Base-by-base conservation (phyloP, 2,113 vertebrate genomes). In the Anolis sagrei region DNA sequence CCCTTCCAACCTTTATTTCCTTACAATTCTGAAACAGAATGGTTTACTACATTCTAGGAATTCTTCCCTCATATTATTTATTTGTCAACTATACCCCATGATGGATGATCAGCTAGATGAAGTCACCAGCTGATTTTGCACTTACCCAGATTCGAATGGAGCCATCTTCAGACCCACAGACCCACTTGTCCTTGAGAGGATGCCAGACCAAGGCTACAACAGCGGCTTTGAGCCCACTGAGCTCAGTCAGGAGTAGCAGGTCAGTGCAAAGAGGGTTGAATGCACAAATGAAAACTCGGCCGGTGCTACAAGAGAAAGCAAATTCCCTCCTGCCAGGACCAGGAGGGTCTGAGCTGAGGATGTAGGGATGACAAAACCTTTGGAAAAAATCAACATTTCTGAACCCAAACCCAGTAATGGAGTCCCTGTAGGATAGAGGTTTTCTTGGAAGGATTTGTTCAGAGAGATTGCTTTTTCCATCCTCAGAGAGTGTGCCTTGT, bases 71-170 rank as follows among this genome's bases (percentile, higher is more conserved):
- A 25, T 36, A 58, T 16, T 44, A 79, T 62, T 8, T 32, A 21
- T 21, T 85, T 27, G 34, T 66, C 34, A 85, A 18, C 51, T 54
- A 54, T 32, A 64, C 8, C 39, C 11, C 8, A n/a, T n/a, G n/a
- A n/a, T n/a, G n/a, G n/a, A n/a, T n/a, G n/a, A n/a, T n/a, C n/a
- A n/a, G n/a, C n/a, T n/a, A n/a, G n/a, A 7, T 34, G n/a, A 51
- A 72, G 34, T 39, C 36, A 58, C 58, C 29, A 64, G 5, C 58
- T 75, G 36, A 74, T 62, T 11, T 7, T n/a, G 34, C 9, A 72
- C 83, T 79, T 92, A 92, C 92, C 92, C 92, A 93, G 76, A 93
- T 86, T n/a, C 82, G 87, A 49, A 93, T 92, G 32, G 90, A 89
- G 79, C 91, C 91, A 84, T 93, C 92, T 88, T 92, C 91, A 62